Percentiles rank a stretch among this genome's conserved stretches.
These are phyloP conservation scores for Mormyrops attenuatus DNA, from an alignment of 2,797 vertebrate genomes.

Conservation along the genomic window DNA sequence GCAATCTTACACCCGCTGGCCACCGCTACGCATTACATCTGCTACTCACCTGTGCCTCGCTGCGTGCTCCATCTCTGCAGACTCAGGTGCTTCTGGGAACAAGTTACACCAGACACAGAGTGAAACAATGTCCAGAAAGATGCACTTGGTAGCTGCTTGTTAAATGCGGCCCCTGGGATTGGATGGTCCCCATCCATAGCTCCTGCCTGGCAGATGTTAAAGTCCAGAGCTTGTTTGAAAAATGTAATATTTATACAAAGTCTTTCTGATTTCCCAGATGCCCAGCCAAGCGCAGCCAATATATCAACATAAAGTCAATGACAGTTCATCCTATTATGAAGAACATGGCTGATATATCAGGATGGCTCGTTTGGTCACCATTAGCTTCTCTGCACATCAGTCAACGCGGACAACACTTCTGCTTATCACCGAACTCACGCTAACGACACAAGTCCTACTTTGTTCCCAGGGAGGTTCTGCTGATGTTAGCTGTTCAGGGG, in stretches of 20 bases:
- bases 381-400: neutral
- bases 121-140: neutral
- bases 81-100: neutral
- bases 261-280: slow-evolving; percentile 5
- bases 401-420: neutral
- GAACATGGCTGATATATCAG: neutral
- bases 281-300: neutral
- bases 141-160: neutral
- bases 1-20: neutral
- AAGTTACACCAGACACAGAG: neutral
- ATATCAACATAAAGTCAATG: neutral
- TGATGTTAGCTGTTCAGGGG: neutral
- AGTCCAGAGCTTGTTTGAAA: neutral
- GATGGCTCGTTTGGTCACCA: neutral
- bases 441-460: neutral
- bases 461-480: neutral
- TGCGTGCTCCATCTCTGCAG: neutral
- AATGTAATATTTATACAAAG: slow-evolving; percentile 15
- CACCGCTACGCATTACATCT: neutral
- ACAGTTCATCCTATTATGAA: neutral
- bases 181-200: neutral
- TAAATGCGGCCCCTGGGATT: neutral
- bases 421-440: neutral
- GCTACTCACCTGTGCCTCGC: neutral
- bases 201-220: slow-evolving; percentile 1